Percentiles rank a stretch among this genome's conserved stretches.
These are phyloP conservation scores for Halcyon senegalensis DNA, from an alignment of 2,113 vertebrate genomes.

Conservation along the genomic window DNA sequence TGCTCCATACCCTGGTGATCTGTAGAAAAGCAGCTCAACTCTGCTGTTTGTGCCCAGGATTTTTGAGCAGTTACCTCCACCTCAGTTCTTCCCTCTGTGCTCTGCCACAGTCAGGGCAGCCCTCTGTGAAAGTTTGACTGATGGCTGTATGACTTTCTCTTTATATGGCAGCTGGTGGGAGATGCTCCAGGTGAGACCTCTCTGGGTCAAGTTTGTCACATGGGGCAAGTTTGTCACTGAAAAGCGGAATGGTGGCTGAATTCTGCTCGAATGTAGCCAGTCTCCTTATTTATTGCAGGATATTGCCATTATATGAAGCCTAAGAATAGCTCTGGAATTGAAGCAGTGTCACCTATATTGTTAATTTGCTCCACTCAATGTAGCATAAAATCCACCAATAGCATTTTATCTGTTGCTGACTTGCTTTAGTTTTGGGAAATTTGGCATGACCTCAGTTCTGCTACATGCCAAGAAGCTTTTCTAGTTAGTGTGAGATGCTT, in stretches of 20 bases:
- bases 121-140: not conserved
- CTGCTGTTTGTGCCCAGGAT: not conserved
- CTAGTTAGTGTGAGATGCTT: not conserved
- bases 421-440: not conserved
- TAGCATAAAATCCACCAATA: not conserved
- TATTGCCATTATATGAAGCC: not conserved
- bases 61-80: not conserved
- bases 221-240: not conserved
- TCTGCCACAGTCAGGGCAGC: not conserved
- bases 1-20: not conserved
- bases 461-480: not conserved
- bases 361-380: not conserved
- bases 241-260: not conserved
- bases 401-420: not conserved
- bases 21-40: not conserved
- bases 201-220: not conserved
- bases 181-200: not conserved
- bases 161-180: not conserved
- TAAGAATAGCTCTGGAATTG: not conserved
- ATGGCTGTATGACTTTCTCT: not conserved
- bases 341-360: accelerated
- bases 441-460: not conserved
- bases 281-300: not conserved
- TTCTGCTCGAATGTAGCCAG: accelerated
- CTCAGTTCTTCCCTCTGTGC: not conserved